Percentiles rank a stretch among this genome's conserved stretches.
Evolutionary conservation across 2,113 vertebrate species (phyloP).

Genomic region (Pterophyllum scalare): DNA sequence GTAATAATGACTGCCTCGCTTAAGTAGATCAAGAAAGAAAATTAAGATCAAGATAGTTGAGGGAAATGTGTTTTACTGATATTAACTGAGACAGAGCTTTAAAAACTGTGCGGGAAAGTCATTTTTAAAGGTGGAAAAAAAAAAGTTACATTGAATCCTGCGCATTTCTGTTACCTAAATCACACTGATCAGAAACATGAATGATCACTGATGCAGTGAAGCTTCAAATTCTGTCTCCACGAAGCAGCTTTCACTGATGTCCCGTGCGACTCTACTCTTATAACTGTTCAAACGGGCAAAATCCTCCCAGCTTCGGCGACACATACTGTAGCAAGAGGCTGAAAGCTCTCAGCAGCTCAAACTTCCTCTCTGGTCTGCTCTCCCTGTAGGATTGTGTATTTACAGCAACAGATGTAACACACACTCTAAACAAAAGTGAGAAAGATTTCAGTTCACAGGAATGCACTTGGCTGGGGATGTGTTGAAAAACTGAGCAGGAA

Average conservation of each 20-base stretch:
- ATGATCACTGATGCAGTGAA: neutral
- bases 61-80: neutral
- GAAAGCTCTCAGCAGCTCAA: constrained; percentile 29
- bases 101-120: neutral
- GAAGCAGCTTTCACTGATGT: neutral
- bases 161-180: neutral
- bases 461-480: neutral
- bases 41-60: neutral
- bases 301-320: constrained; percentile 7
- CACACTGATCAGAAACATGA: neutral
- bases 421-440: constrained; percentile 6
- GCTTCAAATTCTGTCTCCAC: neutral
- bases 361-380: constrained; percentile 17
- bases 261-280: constrained; percentile 1
- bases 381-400: constrained; percentile 23
- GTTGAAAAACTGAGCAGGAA: neutral
- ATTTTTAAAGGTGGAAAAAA: too few species aligned
- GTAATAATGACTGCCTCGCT: too few species aligned
- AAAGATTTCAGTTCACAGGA: neutral
- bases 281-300: neutral
- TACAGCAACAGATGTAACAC: constrained; percentile 39
- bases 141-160: too few species aligned
- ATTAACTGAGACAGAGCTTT: neutral
- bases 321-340: constrained; percentile 4
- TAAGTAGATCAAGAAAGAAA: neutral